Evolutionary conservation across 1,140 invertebrate genomes (phyloP).

Genomic region (Ladona fulva): DNA sequence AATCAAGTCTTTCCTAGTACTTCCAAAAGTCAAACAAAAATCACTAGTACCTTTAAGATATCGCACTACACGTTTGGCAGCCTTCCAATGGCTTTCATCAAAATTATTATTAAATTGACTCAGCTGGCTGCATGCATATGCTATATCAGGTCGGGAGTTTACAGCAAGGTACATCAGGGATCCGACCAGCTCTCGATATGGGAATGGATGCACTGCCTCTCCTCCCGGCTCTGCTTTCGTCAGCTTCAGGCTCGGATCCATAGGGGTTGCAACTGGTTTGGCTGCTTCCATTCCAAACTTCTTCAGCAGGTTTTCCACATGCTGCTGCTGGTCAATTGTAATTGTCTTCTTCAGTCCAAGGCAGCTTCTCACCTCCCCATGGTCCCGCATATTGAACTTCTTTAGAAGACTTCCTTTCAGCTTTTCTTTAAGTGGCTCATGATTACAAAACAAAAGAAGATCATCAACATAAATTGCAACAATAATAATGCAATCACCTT

Average conservation of each 20-base stretch:
- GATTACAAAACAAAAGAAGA: no score
- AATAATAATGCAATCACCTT: not conserved
- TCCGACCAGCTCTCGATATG: slow-evolving; percentile 26
- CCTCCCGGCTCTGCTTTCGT: not conserved
- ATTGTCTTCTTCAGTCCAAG: not conserved
- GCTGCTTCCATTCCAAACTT: not conserved
- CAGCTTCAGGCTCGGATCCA: not conserved
- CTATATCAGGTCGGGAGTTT: not conserved
- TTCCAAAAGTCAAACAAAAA: not conserved
- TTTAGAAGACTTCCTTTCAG: not conserved
- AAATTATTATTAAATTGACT: not conserved
- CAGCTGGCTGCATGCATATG: slow-evolving; percentile 24
- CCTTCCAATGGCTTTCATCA: not conserved
- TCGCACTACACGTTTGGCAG: not conserved
- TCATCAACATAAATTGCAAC: not conserved
- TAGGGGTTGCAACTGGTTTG: not conserved
- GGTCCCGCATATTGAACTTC: not conserved
- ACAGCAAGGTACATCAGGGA: slow-evolving; percentile 23
- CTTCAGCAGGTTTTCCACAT: slow-evolving; percentile 17
- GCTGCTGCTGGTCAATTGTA: not conserved
- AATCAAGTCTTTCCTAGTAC: not conserved
- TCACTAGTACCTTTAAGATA: not conserved
- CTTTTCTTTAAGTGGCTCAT: not conserved
- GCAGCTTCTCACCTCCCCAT: not conserved
- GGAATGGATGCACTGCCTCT: not conserved